Percentiles rank a stretch among this genome's conserved stretches.
These are phyloP conservation scores for Cerceris rybyensis DNA, from an alignment of 2,888 invertebrate genomes.

Conservation along the genomic window DNA sequence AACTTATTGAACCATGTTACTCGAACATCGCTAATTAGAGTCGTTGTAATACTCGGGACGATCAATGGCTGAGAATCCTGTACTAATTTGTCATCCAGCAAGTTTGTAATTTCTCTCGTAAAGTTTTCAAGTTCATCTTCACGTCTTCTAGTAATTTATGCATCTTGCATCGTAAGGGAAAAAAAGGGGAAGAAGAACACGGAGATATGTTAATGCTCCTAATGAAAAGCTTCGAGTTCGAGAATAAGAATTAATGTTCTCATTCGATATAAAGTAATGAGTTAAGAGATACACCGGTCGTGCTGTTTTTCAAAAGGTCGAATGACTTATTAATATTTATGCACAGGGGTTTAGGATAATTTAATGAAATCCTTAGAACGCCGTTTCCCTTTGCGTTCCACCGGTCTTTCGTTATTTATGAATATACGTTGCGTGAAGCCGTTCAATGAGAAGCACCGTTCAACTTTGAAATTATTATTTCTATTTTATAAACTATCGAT, in stretches of 20 bases:
- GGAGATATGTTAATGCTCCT: slow-evolving; percentile 51
- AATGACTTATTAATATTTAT: slow-evolving; percentile 21
- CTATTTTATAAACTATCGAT: too few species aligned
- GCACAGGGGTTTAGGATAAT: background rate
- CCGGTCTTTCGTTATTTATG: too few species aligned
- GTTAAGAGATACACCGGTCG: slow-evolving; percentile 10
- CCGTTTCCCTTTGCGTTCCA: background rate
- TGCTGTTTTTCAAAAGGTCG: background rate
- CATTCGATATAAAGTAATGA: slow-evolving; percentile 25
- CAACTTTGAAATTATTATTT: too few species aligned
- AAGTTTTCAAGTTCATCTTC: slow-evolving; percentile 36
- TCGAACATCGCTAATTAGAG: slow-evolving; percentile 59
- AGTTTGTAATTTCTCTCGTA: slow-evolving; percentile 49
- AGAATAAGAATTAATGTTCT: slow-evolving; percentile 42
- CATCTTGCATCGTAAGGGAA: slow-evolving; percentile 28
- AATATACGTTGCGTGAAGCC: too few species aligned
- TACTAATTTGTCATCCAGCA: slow-evolving; percentile 59
- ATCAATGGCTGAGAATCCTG: slow-evolving; percentile 58
- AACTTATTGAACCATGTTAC: slow-evolving; percentile 59
- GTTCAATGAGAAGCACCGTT: too few species aligned
- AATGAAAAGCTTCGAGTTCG: slow-evolving; percentile 38
- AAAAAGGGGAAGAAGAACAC: slow-evolving; percentile 13
- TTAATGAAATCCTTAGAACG: background rate
- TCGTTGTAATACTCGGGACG: slow-evolving; percentile 54
- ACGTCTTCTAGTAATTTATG: slow-evolving; percentile 51